Percentiles rank a stretch among this genome's conserved stretches.
Evolutionary conservation across 2,888 invertebrate genomes (phyloP).

Genomic region (Monoplex corrugatus): DNA sequence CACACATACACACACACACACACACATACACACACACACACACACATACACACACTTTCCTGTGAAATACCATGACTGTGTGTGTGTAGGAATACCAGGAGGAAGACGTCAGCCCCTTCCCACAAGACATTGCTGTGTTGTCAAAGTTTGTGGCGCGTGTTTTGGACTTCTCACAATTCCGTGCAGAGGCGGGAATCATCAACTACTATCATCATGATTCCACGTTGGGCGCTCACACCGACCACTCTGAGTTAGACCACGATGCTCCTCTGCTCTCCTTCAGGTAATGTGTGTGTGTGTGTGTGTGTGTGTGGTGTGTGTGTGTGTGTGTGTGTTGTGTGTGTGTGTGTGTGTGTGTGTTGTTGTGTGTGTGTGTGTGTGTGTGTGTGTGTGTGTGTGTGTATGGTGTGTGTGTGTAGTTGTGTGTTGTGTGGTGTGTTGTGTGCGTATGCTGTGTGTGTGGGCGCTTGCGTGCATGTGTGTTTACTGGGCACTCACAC

Average conservation of each 20-base stretch:
- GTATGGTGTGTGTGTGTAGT: neutral
- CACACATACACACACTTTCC: too few relatives aligned
- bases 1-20: neutral
- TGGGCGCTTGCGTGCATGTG: too few relatives aligned
- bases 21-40: neutral
- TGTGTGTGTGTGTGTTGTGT: neutral
- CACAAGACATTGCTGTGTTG: constrained; percentile 87
- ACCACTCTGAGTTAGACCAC: constrained; percentile 93
- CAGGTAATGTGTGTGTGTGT: constrained; percentile 84
- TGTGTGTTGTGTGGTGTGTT: neutral
- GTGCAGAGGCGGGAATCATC: constrained; percentile 94
- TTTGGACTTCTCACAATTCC: constrained; percentile 72
- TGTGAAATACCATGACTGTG: too few relatives aligned
- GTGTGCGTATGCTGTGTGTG: neutral
- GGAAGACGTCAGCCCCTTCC: constrained; percentile 85
- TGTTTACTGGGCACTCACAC: too few relatives aligned
- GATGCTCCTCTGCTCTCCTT: constrained; percentile 95
- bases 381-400: neutral
- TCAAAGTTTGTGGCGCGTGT: constrained; percentile 84
- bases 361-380: neutral
- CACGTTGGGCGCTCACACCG: constrained; percentile 95
- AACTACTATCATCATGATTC: constrained; percentile 98
- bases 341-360: neutral
- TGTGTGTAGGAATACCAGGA: constrained; percentile 73
- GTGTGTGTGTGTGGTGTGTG: neutral